Evolutionary conservation across 2,113 vertebrate species (phyloP).

Genomic region (Galeopterus variegatus): DNA sequence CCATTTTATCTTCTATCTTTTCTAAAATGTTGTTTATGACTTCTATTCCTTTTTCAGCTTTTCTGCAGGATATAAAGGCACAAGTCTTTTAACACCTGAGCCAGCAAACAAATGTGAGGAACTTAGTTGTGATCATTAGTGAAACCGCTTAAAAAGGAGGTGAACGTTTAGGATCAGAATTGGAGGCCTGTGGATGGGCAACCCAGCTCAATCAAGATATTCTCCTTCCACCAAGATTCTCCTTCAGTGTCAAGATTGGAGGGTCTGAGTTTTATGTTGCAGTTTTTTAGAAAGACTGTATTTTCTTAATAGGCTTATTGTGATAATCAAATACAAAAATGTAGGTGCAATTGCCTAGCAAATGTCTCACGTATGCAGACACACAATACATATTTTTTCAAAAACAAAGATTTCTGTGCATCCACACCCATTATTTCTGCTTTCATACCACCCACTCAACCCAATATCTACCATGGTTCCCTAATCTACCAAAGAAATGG

Average conservation of each 20-base stretch:
- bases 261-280: not conserved
- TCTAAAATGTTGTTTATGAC: not conserved
- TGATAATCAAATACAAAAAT: conserved; percentile 1
- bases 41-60: conserved; percentile 9
- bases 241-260: not conserved
- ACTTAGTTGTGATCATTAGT: not conserved
- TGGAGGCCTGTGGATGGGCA: not conserved
- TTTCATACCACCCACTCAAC: conserved; percentile 72
- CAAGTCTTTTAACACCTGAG: not conserved
- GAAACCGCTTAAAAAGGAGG: not conserved
- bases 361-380: not conserved
- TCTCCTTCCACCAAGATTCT: not conserved
- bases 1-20: conserved; percentile 5
- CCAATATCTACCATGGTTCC: conserved; percentile 53
- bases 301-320: not conserved
- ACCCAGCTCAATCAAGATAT: not conserved
- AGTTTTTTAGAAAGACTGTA: not conserved
- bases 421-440: not conserved
- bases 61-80: not conserved
- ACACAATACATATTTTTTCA: not conserved
- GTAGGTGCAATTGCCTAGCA: not conserved
- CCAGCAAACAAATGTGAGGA: not conserved
- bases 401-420: not conserved
- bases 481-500: conserved; percentile 2
- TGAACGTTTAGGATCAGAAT: not conserved